Percentiles rank a stretch among this genome's conserved stretches.
phyloP scores from a whole-genome alignment of 2,797 vertebrate genomes.

The Mormyrops attenuatus region DNA sequence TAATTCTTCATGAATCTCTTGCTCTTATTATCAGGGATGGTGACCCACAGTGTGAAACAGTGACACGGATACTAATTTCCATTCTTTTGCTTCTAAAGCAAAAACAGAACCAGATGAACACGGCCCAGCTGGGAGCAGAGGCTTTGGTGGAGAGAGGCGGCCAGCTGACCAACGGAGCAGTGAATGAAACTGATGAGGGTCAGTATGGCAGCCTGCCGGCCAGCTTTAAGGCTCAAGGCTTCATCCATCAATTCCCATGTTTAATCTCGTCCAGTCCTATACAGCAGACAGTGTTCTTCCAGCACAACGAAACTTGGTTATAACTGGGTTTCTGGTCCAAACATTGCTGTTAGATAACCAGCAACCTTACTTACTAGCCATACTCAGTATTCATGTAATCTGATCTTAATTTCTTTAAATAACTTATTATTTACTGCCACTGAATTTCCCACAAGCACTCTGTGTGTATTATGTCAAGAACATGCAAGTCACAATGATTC shows the following conservation, averaged over 20 bases:
- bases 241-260: background rate
- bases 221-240: background rate
- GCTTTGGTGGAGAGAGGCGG: slow-evolving; percentile 28
- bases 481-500: background rate
- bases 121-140: slow-evolving; percentile 29
- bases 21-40: background rate
- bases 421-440: background rate
- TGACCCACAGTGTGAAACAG: background rate
- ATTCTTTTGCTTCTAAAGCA: slow-evolving; percentile 50
- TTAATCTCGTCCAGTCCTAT: background rate
- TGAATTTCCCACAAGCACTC: background rate
- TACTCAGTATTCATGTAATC: background rate
- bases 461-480: background rate
- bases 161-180: slow-evolving; percentile 36
- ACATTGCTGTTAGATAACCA: background rate
- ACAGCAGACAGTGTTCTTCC: background rate
- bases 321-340: background rate
- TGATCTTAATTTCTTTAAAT: background rate
- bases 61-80: background rate
- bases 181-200: slow-evolving; percentile 50
- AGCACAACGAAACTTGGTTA: background rate
- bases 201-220: slow-evolving; percentile 33
- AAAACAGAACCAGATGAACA: slow-evolving; percentile 83
- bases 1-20: background rate
- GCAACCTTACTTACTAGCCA: background rate